These are phyloP conservation scores for Cynocephalus volans DNA, from an alignment of 2,113 vertebrate species.

Conservation along the genomic window DNA sequence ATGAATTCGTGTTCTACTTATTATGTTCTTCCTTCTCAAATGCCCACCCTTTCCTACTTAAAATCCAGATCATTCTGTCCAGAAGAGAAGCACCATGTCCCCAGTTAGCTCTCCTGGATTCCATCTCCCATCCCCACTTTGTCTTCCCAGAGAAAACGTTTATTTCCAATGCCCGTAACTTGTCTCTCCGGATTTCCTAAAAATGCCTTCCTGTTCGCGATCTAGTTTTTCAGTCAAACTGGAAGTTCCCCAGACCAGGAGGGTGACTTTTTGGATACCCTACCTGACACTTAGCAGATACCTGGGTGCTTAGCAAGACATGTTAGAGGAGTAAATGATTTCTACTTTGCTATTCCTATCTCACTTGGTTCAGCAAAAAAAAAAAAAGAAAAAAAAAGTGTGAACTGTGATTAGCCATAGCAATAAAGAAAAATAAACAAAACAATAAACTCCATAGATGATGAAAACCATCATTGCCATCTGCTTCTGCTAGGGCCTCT, in stretches of 20 bases:
- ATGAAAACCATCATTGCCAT: not conserved
- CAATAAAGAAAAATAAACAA: not conserved
- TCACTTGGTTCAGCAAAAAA: conserved; percentile 11
- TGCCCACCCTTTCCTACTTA: not conserved
- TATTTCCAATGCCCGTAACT: not conserved
- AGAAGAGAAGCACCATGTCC: not conserved
- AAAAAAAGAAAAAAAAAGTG: no score
- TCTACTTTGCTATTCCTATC: not conserved
- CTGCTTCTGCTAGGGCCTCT: not conserved
- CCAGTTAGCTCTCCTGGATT: not conserved
- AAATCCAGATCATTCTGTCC: not conserved
- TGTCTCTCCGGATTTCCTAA: not conserved
- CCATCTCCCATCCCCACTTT: not conserved
- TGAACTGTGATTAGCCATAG: not conserved
- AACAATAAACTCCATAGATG: not conserved
- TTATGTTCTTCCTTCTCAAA: not conserved
- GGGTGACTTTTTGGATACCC: not conserved
- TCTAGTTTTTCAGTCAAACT: not conserved
- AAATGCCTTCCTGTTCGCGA: not conserved
- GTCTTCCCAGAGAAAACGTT: not conserved
- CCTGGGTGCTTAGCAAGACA: not conserved
- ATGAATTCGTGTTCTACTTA: not conserved
- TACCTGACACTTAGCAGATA: not conserved
- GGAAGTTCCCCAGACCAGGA: accelerated
- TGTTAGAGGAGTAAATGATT: not conserved